Conservation (phyloP, 2,888 invertebrate genomes). For the Tenthredo amoena region DNA sequence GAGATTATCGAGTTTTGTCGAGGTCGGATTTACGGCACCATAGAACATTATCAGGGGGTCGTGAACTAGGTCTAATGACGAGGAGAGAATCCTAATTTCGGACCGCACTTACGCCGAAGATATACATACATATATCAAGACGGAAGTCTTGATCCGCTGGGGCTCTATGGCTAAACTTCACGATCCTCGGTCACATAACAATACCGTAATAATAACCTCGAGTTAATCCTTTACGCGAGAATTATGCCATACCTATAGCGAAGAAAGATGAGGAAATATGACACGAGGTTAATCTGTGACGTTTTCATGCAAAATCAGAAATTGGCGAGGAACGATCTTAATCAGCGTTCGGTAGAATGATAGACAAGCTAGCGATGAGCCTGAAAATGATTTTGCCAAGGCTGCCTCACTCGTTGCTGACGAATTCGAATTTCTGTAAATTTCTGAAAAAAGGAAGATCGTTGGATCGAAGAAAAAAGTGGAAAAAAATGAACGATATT, state of each 20-base stretch:
- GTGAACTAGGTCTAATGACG: not conserved
- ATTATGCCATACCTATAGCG: not conserved
- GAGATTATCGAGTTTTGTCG: not conserved
- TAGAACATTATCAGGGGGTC: not conserved
- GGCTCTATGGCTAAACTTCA: not conserved
- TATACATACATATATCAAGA: not conserved
- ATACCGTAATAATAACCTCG: not conserved
- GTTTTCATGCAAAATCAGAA: not conserved
- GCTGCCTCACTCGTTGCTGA: too few relatives aligned
- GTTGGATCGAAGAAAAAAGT: not conserved
- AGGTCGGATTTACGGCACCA: not conserved
- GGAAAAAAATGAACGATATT: not conserved
- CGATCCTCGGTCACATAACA: slow-evolving; percentile 5
- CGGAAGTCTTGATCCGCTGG: not conserved
- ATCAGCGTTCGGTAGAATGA: too few relatives aligned
- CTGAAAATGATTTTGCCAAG: too few relatives aligned
- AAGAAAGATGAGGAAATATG: not conserved
- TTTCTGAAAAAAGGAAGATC: not conserved
- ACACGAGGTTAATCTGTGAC: not conserved
- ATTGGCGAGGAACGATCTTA: not conserved
- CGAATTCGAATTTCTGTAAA: not conserved
- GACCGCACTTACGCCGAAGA: not conserved
- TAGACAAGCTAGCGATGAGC: too few relatives aligned
- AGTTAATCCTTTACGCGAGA: not conserved
- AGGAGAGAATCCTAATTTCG: slow-evolving; percentile 14